Base-by-base conservation (phyloP, 1,140 invertebrate species). In the Pseudomyrmex sp. region DNA sequence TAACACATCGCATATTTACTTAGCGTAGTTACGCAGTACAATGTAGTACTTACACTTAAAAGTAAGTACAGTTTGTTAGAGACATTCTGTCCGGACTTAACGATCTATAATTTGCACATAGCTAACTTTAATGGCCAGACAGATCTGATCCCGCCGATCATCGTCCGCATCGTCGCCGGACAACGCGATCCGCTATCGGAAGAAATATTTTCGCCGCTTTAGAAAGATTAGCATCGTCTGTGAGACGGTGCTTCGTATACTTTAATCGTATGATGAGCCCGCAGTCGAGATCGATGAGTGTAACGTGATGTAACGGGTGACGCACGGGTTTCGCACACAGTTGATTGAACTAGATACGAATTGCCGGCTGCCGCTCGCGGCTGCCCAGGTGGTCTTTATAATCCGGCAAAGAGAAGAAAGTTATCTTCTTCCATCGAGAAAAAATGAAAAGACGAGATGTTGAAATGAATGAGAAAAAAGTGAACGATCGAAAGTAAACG, bases 271-370 rank as follows among this genome's bases (percentile, higher is more conserved):
- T 50, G 62, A 74, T 74, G 59, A 54, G 54, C 70, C 35, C 20
- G 10, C 9, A 26, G 48, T 2, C 48, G 68, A 73, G 68, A 70
- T 73, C 72, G 80, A 65, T 59, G 35, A 26, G 59, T 26, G 59
- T 76, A 52, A 83, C 52, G 44, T 35, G 65, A 73, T 82, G 12
- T 73, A 79, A 69, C 44, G 54, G 54, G 56, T 70, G 76, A 35
- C 35, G 76, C 44, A 23, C 12, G 54, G 50, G 68, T 72, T 82
- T 82, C 26, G 46, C 58, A 65, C 58, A 59, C 35, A 7, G 18
- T 56, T 62, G 70, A 75, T 63, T 75, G 26, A 52, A 46, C 26
- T 54, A 82, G 48, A 46, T 52, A 46, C 77, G 66, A 56, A 59
- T 59, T 70, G 56, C 18, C 46, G 56, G 26, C 54, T 82, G 56